phyloP scores from a whole-genome alignment of 2,797 vertebrate genomes.

The Streptopelia turtur region DNA sequence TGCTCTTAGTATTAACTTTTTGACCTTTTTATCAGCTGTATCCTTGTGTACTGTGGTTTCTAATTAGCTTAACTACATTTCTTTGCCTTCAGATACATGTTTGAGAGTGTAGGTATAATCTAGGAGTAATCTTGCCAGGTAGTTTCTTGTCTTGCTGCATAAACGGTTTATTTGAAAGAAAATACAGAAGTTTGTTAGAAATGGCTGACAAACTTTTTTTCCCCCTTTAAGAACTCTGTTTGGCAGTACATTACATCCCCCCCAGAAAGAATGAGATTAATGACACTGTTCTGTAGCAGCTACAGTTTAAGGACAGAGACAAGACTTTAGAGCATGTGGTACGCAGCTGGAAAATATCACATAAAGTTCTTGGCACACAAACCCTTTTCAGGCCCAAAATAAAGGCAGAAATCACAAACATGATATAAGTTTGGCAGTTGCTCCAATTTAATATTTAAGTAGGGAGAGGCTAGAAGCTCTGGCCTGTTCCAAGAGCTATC shows the following conservation, averaged over 20 bases:
- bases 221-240: neutral
- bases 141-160: neutral
- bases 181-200: neutral
- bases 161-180: neutral
- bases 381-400: neutral
- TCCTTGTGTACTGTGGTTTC: neutral
- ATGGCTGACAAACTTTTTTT: neutral
- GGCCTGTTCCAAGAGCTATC: neutral
- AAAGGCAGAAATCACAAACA: neutral
- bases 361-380: neutral
- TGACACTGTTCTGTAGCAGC: neutral
- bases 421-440: neutral
- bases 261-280: neutral
- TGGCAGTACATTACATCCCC: neutral
- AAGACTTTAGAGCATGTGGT: neutral
- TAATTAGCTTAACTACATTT: neutral
- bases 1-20: neutral
- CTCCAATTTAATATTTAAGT: neutral
- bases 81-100: rapidly evolving
- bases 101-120: neutral
- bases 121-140: neutral
- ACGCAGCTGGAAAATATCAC: neutral
- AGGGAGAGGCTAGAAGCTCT: neutral
- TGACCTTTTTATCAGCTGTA: neutral
- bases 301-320: neutral